Evolutionary conservation across 2,113 vertebrate species (phyloP), one percentile per base, ranked within the genome.

Genomic region (Salvelinus sp.): DNA sequence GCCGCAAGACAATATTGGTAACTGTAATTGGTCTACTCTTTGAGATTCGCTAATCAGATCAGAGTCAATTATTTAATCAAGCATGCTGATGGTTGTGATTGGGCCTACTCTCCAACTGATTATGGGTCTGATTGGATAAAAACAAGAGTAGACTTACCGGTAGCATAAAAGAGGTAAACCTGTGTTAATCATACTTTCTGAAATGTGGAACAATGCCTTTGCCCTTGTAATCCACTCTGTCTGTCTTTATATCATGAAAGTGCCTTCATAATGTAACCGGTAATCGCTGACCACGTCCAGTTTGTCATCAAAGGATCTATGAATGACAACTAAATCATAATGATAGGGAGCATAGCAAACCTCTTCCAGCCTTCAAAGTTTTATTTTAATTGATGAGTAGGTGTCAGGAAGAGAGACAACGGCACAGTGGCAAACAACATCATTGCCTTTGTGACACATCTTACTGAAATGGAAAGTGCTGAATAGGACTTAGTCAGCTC

Each of bases 1-100:
- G 33, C 79, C 80, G 50, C 68, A 79, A 73, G 68, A 38, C 77
- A 16, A 78, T 80, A 86, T 82, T 81, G 90, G 90, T 92, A 89
- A 91, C 85, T 86, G 71, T 74, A 70, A 77, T 69, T 63, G 74
- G 69, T 88, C 80, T 79, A 20, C 78, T 16, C 64, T 62, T 76
- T 71, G 75, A 88, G 88, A 90, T 84, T 87, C 83, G 75, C 82
- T 88, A 91, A 93, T 92, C 91, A 90, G 87, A 75, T 68, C 9
- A 6, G 28, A 82, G 78, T 73, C 72, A 58, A 72, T 73, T 50
- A 74, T 80, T 38, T 83, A 86, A 81, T 87, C 79, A 79, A 82
- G 77, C 70, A 3, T 30, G 67, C 80, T 84, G 87, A 90, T 82
- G 82, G 75, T 76, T 88, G 78, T 91, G 90, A 93, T 92, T 92